phyloP scores from a whole-genome alignment of 2,797 vertebrate species.

The Orientallactaga sibirica region DNA sequence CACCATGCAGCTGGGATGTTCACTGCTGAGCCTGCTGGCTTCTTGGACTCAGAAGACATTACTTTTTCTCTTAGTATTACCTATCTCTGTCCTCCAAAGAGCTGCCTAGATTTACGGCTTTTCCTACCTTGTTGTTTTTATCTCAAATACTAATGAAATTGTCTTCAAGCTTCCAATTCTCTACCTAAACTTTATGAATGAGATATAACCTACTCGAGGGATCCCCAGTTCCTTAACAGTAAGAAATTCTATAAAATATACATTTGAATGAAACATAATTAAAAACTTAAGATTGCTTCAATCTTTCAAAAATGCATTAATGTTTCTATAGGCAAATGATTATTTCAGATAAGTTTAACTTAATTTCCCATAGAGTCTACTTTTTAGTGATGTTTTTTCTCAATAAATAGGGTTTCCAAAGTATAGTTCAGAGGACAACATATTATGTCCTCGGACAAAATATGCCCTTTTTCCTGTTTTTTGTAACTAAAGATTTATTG shows the following conservation, averaged over 20 bases:
- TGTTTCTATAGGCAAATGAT: background rate
- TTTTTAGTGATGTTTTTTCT: constrained; percentile 15
- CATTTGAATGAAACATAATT: background rate
- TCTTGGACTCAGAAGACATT: too few species aligned
- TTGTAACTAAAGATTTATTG: constrained; percentile 49
- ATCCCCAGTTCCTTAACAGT: too few species aligned
- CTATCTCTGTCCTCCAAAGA: too few species aligned
- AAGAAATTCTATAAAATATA: background rate
- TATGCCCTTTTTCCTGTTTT: background rate
- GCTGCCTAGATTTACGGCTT: too few species aligned
- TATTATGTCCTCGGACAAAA: background rate
- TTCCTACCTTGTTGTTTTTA: too few species aligned
- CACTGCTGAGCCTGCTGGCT: too few species aligned
- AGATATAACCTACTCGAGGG: too few species aligned
- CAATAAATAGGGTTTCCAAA: background rate
- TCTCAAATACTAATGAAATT: too few species aligned
- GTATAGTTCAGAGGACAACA: background rate
- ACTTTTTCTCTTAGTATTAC: too few species aligned
- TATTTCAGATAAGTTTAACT: background rate
- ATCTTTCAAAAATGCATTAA: constrained; percentile 12
- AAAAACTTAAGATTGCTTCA: background rate
- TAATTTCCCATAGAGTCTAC: constrained; percentile 9
- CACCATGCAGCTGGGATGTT: too few species aligned
- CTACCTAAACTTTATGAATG: too few species aligned
- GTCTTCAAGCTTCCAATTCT: too few species aligned